A percentile compares a stretch with the other conserved stretches of the same genome.
phyloP scores from a whole-genome alignment of 2,113 vertebrate genomes.

The Platysternon megacephalum region DNA sequence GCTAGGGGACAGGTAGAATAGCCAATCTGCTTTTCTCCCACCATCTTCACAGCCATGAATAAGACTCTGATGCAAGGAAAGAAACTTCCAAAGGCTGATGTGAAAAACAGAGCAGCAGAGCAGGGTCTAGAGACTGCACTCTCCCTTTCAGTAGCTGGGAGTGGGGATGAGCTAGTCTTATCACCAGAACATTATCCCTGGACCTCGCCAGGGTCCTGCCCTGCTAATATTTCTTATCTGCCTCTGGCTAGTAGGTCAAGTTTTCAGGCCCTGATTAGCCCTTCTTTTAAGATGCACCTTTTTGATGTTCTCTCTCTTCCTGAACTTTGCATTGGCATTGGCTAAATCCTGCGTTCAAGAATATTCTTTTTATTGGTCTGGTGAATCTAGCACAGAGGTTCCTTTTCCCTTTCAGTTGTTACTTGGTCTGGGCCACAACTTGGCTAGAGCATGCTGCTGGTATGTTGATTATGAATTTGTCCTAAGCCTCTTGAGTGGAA shows the following conservation, averaged over 20 bases:
- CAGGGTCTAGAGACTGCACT: not conserved
- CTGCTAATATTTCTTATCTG: not conserved
- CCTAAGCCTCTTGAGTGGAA: not conserved
- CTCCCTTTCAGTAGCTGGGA: not conserved
- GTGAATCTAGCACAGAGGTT: not conserved
- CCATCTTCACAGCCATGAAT: too few species aligned
- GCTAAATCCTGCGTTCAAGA: not conserved
- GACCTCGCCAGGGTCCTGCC: not conserved
- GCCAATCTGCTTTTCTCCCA: not conserved
- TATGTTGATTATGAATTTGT: not conserved
- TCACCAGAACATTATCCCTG: not conserved
- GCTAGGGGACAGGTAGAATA: not conserved
- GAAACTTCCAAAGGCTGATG: not conserved
- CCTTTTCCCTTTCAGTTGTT: not conserved
- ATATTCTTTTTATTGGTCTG: not conserved
- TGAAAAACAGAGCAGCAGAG: not conserved
- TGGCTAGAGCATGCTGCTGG: not conserved
- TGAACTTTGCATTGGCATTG: not conserved
- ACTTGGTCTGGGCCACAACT: not conserved
- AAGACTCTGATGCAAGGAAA: not conserved
- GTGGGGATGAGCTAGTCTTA: not conserved
- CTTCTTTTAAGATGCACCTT: not conserved
- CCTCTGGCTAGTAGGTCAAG: not conserved
- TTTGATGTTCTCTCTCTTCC: not conserved
- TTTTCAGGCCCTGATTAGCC: not conserved